Conservation (phyloP, 2,888 invertebrate genomes). For the Pediacus dermestoides region DNA sequence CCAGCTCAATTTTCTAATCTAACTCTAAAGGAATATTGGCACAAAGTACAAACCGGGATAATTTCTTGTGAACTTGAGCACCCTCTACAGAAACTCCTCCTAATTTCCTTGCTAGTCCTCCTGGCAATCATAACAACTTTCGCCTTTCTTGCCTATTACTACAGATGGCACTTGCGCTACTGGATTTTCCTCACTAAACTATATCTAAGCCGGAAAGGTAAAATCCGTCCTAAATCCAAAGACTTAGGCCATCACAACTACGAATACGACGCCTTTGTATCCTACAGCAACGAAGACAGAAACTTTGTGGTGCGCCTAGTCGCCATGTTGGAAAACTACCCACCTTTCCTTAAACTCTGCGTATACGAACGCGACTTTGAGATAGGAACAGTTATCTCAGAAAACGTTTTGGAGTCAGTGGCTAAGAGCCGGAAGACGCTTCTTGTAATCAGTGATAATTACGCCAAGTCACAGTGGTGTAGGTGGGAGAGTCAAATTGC, state of each 20-base stretch:
- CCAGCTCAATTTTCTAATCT: slow-evolving; percentile 29
- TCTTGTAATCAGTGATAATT: slow-evolving; percentile 64
- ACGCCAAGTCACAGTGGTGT: slow-evolving; percentile 70
- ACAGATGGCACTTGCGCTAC: slow-evolving; percentile 53
- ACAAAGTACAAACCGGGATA: slow-evolving; percentile 19
- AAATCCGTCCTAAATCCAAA: not conserved
- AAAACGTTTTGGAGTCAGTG: slow-evolving; percentile 63
- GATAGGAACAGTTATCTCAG: slow-evolving; percentile 61
- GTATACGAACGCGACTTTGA: slow-evolving; percentile 68
- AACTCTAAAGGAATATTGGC: slow-evolving; percentile 30
- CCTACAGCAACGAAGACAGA: slow-evolving; percentile 59
- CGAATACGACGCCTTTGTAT: slow-evolving; percentile 60
- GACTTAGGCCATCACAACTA: slow-evolving; percentile 36
- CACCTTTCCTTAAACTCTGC: slow-evolving; percentile 61
- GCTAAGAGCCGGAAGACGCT: slow-evolving; percentile 63
- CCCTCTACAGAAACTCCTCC: too few relatives aligned
- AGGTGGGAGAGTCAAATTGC: slow-evolving; percentile 68
- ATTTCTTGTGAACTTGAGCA: slow-evolving; percentile 19
- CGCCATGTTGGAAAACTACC: slow-evolving; percentile 57
- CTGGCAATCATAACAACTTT: slow-evolving; percentile 50
- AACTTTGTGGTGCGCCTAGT: slow-evolving; percentile 61
- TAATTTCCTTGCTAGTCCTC: slow-evolving; percentile 16
- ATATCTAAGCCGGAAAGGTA: slow-evolving; percentile 50
- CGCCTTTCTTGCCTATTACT: slow-evolving; percentile 44
- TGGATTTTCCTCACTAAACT: slow-evolving; percentile 57